Evolutionary conservation across 2,888 invertebrate species (phyloP), one percentile per base, ranked within the genome.

Genomic region (Drosophila parthenogenetica): DNA sequence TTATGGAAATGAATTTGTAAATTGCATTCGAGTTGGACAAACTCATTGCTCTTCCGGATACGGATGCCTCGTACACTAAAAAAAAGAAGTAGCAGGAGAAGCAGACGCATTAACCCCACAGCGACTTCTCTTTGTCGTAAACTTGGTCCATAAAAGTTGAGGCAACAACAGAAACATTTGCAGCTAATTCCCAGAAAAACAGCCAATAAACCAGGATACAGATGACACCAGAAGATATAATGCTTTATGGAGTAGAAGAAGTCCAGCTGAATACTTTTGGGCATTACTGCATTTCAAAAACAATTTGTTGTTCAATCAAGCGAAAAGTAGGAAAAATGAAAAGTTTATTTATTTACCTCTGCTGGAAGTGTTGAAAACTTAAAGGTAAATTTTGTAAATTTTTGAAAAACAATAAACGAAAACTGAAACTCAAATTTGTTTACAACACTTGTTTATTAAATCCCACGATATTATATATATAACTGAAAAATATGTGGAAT

Each of bases 41-140:
- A 53, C 16, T 22, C 14, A 40, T 19, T 35, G 46, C 43, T 58
- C 42, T n/a, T 37, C 54, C 65, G 55, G 61, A 59, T 57, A 43
- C 55, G 43, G 25, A 39, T 58, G 35, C 10, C 32, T 32, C 42
- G 25, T 37, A 3, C 16, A 42, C n/a, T 10, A 37, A 14, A 35
- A 40, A 32, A 49, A 40, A 29, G 37, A 45, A 46, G 11, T 39
- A 50, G 42, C 63, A 49, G 29, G 5, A 29, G 11, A 54, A 50
- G 42, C 65, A 49, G 63, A 71, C 73, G 57, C 67, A 76, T 65
- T 82, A 71, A 67, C 69, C 71, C 77, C 62, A 25, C 25, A 43
- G 39, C 60, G 71, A 68, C 42, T 54, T 67, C 50, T 65, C 69
- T 76, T 76, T 81, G 87, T 87, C 82, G 69, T 87, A 72, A 82